phyloP scores from a whole-genome alignment of 2,888 invertebrate genomes.

The Liposcelis brunnea region DNA sequence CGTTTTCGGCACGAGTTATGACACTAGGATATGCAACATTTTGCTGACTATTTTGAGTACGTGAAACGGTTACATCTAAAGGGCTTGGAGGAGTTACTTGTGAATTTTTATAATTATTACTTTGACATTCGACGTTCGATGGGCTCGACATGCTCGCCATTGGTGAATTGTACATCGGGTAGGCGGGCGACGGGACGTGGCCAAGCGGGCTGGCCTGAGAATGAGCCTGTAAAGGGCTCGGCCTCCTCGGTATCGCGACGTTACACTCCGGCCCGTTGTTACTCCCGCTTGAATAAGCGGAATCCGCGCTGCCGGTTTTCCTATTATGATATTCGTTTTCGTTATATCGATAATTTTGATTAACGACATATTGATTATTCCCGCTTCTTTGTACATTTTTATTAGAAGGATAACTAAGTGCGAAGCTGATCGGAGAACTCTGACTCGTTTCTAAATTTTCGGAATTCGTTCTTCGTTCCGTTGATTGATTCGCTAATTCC shows the following conservation, averaged over 20 bases:
- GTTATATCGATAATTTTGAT: slow-evolving; percentile 35
- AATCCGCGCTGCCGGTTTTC: slow-evolving; percentile 42
- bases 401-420: slow-evolving; percentile 4
- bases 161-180: slow-evolving; percentile 72
- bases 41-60: slow-evolving; percentile 40
- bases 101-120: slow-evolving; percentile 19
- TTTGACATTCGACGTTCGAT: slow-evolving; percentile 27
- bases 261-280: slow-evolving; percentile 45
- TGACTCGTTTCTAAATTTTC: slow-evolving; percentile 12
- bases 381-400: slow-evolving; percentile 22
- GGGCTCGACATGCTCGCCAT: slow-evolving; percentile 59
- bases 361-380: slow-evolving; percentile 31
- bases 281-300: slow-evolving; percentile 42
- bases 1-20: slow-evolving; percentile 44
- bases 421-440: slow-evolving; percentile 12
- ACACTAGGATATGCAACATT: slow-evolving; percentile 64
- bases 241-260: slow-evolving; percentile 44
- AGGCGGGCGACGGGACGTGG: slow-evolving; percentile 60
- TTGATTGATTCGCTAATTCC: slow-evolving; percentile 10
- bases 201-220: slow-evolving; percentile 56
- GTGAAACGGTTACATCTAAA: slow-evolving; percentile 46
- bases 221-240: slow-evolving; percentile 48
- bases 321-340: slow-evolving; percentile 43
- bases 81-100: slow-evolving; percentile 46
- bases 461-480: neutral